phyloP scores from a whole-genome alignment of 2,797 vertebrate species.

The Myripristis jacobus region DNA sequence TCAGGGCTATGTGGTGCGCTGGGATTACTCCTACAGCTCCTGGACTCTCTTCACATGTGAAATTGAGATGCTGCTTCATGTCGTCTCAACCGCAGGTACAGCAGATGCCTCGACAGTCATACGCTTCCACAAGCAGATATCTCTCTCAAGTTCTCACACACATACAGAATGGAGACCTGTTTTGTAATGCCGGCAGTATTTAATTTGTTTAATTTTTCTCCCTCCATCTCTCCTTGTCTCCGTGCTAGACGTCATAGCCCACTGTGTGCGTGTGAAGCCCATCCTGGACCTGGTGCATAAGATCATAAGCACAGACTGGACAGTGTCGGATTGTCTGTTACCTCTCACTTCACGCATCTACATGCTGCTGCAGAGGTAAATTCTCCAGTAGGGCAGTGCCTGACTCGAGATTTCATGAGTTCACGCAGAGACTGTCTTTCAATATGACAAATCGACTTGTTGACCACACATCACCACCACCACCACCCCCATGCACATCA shows the following conservation, averaged over 20 bases:
- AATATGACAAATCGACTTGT: no score
- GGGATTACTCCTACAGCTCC: conserved; percentile 96
- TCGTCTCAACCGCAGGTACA: conserved; percentile 97
- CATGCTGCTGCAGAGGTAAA: conserved; percentile 95
- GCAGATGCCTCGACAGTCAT: conserved; percentile 70
- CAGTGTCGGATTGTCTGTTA: conserved; percentile 93
- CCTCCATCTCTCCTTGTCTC: neutral
- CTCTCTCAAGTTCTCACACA: neutral
- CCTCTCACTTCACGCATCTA: conserved; percentile 98
- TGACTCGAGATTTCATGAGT: no score
- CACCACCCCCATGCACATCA: no score
- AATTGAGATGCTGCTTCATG: conserved; percentile 98
- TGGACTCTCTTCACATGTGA: conserved; percentile 99
- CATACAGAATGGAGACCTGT: neutral
- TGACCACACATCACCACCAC: no score
- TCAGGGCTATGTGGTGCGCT: conserved; percentile 91
- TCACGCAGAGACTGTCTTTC: no score
- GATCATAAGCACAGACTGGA: conserved; percentile 95
- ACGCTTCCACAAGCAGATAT: neutral
- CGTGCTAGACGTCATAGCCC: conserved; percentile 89
- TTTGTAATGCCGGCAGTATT: neutral
- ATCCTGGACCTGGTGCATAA: conserved; percentile 96
- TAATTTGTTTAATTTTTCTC: neutral
- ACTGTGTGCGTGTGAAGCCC: conserved; percentile 94
- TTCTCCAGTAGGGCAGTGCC: no score